These are phyloP conservation scores for Scolopax rusticola DNA, from an alignment of 2,797 vertebrate genomes.

Conservation along the genomic window DNA sequence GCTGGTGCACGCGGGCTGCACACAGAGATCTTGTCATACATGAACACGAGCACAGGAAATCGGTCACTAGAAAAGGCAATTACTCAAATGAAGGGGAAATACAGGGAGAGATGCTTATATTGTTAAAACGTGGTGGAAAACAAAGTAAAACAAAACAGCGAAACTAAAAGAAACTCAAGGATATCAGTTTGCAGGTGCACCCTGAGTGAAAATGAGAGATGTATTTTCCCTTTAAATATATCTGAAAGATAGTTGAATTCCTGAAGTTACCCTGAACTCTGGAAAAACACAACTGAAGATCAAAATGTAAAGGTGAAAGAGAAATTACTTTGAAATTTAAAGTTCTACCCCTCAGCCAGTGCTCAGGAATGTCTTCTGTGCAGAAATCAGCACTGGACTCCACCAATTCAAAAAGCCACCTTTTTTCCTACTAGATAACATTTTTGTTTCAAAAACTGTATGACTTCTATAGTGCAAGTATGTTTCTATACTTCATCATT, in stretches of 20 bases:
- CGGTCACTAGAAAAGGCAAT: conserved; percentile 35
- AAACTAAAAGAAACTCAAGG: conserved; percentile 16
- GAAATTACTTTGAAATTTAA: neutral
- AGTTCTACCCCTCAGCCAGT: neutral
- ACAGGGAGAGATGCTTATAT: conserved; percentile 25
- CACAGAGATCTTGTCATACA: neutral
- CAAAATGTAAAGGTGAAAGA: neutral
- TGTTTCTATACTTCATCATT: neutral
- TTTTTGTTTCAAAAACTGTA: neutral
- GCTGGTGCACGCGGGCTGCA: neutral
- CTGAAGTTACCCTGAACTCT: neutral
- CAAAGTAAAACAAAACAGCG: conserved; percentile 28
- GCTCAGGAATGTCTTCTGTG: neutral
- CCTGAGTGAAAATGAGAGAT: neutral
- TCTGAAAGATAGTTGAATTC: neutral
- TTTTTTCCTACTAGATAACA: neutral
- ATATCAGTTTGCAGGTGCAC: conserved; percentile 38
- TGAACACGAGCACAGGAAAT: conserved; percentile 33
- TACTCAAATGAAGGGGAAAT: conserved; percentile 44
- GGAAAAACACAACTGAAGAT: neutral
- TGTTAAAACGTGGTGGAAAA: conserved; percentile 31
- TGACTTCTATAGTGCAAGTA: neutral
- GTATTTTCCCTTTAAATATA: neutral
- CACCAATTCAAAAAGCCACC: neutral
- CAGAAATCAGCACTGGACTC: neutral